Base-by-base conservation (phyloP, 2,888 invertebrate species). In the Eilema griseolum region DNA sequence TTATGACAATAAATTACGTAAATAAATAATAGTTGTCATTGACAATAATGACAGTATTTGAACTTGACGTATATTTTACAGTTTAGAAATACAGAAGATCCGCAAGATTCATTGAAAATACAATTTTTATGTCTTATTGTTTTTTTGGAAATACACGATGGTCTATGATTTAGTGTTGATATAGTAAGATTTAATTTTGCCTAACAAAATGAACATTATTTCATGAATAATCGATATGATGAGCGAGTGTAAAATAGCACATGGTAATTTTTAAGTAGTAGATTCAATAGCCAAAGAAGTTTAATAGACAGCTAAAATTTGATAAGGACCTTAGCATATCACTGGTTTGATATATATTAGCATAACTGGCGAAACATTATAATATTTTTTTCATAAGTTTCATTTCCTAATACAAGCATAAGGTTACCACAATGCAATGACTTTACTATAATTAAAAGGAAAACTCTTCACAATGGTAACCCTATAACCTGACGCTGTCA, bases 401-500 rank as follows among this genome's bases (percentile, higher is more conserved):
- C 14, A 24, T 24, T 23, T 33, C 33, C 10, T 33, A 8, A 23
- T 5, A 23, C 20, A 57, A 12, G 20, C n/a, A n/a, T 0, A 52
- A 52, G 52, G n/a, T 52, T 52, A n/a, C 16, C 41, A 41, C 16
- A 41, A 41, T 41, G 16, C 26, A 26, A 10, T 52, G 26, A 46
- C n/a, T 56, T 0, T 24, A 57, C n/a, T 24, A 57, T 11, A 26
- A 31, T 23, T n/a, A 37, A 24, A 57, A 14, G 24, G 41, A 60
- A 66, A 60, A 26, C 14, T 60, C 28, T 46, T 67, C 14, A 46
- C 8, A 52, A 61, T 77, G 80, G 85, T 73, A 81, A 80, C 86
- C 87, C 87, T 71, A 82, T 90, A 89, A 90, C 91, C 92, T 92
- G 92, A 92, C 92, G 93, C 93, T 92, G 93, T 92, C 92, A 94